A percentile compares a stretch with the other conserved stretches of the same genome.
Evolutionary conservation across 2,888 invertebrate genomes (phyloP).

Genomic region (Perizoma flavofasciatum): DNA sequence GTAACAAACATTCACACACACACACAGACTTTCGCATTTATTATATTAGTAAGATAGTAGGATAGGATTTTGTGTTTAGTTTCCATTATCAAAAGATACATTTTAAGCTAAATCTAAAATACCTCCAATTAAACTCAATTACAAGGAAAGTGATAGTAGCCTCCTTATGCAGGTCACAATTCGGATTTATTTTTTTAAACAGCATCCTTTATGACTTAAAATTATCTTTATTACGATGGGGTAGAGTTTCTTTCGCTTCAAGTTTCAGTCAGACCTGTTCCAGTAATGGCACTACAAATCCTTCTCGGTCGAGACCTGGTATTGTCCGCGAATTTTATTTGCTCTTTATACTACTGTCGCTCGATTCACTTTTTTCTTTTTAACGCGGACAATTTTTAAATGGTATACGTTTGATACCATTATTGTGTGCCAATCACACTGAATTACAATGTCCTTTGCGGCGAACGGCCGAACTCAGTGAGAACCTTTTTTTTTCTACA

Average conservation of each 20-base stretch:
- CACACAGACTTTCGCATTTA: too few relatives aligned
- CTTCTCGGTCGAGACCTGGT: constrained; percentile 70
- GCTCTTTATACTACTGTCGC: constrained; percentile 69
- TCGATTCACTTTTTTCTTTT: constrained; percentile 73
- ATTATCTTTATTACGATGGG: constrained; percentile 30
- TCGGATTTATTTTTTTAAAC: constrained; percentile 62
- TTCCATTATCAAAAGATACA: constrained; percentile 2
- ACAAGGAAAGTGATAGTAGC: constrained; percentile 58
- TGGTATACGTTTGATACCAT: constrained; percentile 82
- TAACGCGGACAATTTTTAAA: constrained; percentile 81
- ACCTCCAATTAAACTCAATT: constrained; percentile 53
- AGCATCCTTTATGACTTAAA: constrained; percentile 18
- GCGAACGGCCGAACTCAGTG: constrained; percentile 73
- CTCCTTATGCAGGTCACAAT: constrained; percentile 61
- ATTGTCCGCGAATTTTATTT: constrained; percentile 78
- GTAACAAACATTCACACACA: too few relatives aligned
- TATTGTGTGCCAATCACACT: constrained; percentile 84
- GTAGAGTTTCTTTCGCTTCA: constrained; percentile 41
- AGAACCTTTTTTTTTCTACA: constrained; percentile 74
- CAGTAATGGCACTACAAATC: constrained; percentile 81
- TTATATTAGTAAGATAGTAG: too few relatives aligned
- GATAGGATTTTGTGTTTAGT: too few relatives aligned
- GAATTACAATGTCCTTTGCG: constrained; percentile 83
- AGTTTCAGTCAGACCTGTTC: constrained; percentile 45
- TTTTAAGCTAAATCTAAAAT: constrained; percentile 30